phyloP scores from a whole-genome alignment of 2,797 vertebrate genomes.

The Sphaeramia orbicularis region DNA sequence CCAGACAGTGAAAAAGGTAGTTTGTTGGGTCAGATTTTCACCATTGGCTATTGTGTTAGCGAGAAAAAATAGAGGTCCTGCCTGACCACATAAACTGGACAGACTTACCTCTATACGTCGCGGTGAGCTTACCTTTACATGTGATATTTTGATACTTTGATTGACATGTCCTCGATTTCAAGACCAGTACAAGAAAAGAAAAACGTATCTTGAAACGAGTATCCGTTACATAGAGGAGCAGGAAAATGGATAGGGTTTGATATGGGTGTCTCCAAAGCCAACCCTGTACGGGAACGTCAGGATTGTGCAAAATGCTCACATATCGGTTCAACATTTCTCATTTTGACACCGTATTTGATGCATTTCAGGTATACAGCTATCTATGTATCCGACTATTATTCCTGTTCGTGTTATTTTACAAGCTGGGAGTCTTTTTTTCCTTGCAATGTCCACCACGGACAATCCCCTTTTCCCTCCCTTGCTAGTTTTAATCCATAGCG shows the following conservation, averaged over 20 bases:
- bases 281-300: conserved; percentile 30
- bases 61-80: conserved; percentile 65
- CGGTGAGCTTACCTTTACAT: conserved; percentile 28
- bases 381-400: background rate
- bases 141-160: background rate
- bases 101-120: conserved; percentile 52
- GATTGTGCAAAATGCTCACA: conserved; percentile 27
- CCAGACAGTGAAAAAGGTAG: conserved; percentile 65
- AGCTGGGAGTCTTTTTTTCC: conserved; percentile 26
- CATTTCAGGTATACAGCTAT: too few species aligned
- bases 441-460: conserved; percentile 58
- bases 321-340: background rate
- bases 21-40: conserved; percentile 63
- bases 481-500: conserved; percentile 58
- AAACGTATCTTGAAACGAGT: conserved; percentile 24
- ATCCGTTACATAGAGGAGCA: conserved; percentile 37
- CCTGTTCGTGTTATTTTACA: conserved; percentile 6
- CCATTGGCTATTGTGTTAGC: conserved; percentile 77
- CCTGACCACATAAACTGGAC: conserved; percentile 64
- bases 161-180: background rate
- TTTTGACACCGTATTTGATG: background rate
- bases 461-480: conserved; percentile 58
- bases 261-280: conserved; percentile 75
- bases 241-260: conserved; percentile 70
- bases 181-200: background rate